Base-by-base conservation (phyloP, 2,797 vertebrate genomes). In the Chaunax sp. region DNA sequence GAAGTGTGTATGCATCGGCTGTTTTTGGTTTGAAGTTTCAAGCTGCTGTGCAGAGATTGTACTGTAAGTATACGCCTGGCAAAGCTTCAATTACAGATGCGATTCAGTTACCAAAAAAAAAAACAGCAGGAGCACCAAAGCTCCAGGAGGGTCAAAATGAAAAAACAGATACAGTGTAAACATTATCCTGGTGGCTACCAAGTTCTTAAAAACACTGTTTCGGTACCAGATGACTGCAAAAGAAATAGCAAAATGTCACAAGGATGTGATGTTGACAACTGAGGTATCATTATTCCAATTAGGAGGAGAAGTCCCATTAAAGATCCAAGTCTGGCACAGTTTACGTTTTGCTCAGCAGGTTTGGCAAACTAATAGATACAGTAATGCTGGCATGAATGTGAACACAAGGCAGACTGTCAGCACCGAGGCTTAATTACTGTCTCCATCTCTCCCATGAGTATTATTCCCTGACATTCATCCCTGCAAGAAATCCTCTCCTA, bases 341-440 rank as follows among this genome's bases (percentile, higher is more conserved):
- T 58, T 47, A 11, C 23, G 53, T 67, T 81, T 77, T 75, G 53
- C 38, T 59, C 53, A 38, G 64, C 65, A 55, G 72, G 40, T 26
- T 70, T 77, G 77, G 84, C 64, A 67, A 59, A 64, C 50, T 75
- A 58, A 45, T 1, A 60, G 63, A 56, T 66, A 72, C 62, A 50
- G 70, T 67, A 82, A 76, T 72, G 82, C 84, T 85, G 81, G 85
- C 82, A 85, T 65, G 66, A 77, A 67, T 46, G 73, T 20, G 71
- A 86, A 76, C 69, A 75, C 52, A 15, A 72, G 72, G 64, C 69
- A 80, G 80, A 77, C 76, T 86, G 89, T 89, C 89, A 82, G 86
- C 89, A 85, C 74, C 47, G 72, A 37, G 65, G 65, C 81, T 90
- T 93, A 91, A 92, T 93, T 90, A 93, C 89, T 47, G 68, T 64